phyloP scores from a whole-genome alignment of 2,797 vertebrate genomes.

The Echeneis naucrates region DNA sequence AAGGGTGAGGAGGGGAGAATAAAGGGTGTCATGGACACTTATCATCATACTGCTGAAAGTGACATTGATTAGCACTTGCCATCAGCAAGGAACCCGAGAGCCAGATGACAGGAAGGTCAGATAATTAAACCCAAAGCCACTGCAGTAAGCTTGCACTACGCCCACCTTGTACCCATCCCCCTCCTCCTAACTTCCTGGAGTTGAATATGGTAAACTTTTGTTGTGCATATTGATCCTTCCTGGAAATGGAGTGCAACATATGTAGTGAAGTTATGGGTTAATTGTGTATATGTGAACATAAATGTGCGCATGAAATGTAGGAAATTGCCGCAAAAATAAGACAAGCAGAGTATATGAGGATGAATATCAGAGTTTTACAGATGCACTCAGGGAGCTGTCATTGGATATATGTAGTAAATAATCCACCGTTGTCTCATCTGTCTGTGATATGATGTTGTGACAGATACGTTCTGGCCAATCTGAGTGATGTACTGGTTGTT shows the following conservation, averaged over 20 bases:
- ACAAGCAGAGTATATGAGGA: background rate
- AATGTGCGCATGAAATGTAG: background rate
- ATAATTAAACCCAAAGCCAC: slow-evolving; percentile 78
- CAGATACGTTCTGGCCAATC: slow-evolving; percentile 34
- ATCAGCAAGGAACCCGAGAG: slow-evolving; percentile 58
- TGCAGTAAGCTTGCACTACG: slow-evolving; percentile 60
- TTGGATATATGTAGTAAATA: slow-evolving; percentile 44
- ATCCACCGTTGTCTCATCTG: slow-evolving; percentile 28
- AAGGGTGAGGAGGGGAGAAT: slow-evolving; percentile 40
- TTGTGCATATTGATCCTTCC: background rate
- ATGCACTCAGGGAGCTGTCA: slow-evolving; percentile 38
- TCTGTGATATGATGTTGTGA: slow-evolving; percentile 44
- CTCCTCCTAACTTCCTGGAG: slow-evolving; percentile 1
- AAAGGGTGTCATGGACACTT: slow-evolving; percentile 70
- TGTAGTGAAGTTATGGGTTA: background rate
- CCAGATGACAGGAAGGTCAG: slow-evolving; percentile 68
- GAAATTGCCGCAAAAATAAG: background rate
- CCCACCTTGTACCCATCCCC: slow-evolving; percentile 51
- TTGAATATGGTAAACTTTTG: slow-evolving; percentile 21
- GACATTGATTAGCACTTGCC: slow-evolving; percentile 76
- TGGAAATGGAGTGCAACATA: slow-evolving; percentile 4
- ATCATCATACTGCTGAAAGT: slow-evolving; percentile 68
- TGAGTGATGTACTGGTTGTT: slow-evolving; percentile 32
- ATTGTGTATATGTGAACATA: slow-evolving; percentile 23
- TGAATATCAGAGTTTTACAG: background rate